Conservation (phyloP, 2,888 invertebrate species). For the Xiphydria camelus region DNA sequence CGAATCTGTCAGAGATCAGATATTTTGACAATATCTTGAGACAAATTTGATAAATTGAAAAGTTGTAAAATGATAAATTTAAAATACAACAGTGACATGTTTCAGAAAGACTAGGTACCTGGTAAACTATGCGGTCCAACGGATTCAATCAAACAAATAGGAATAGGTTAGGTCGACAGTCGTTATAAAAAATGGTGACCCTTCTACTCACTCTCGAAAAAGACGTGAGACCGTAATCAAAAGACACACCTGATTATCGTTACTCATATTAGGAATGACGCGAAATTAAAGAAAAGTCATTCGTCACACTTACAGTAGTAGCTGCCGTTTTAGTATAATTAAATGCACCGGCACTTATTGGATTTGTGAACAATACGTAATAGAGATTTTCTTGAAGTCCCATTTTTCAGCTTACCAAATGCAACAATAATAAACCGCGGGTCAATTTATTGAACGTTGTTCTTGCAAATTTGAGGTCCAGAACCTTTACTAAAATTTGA, state of each 20-base stretch:
- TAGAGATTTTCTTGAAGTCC: conserved; percentile 35
- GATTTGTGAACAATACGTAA: conserved; percentile 41
- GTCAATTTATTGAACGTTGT: no score
- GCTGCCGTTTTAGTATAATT: conserved; percentile 34
- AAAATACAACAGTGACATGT: no score
- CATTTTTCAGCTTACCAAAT: conserved; percentile 36
- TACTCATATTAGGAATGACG: background rate
- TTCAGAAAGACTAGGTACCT: no score
- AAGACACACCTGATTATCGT: background rate
- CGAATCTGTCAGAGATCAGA: no score
- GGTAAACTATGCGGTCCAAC: background rate
- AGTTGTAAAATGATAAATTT: no score
- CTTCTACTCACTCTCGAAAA: background rate
- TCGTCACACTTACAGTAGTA: conserved; percentile 29
- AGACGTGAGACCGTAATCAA: background rate
- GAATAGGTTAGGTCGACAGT: no score
- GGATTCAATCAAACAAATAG: no score
- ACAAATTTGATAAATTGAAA: no score
- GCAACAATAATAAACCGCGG: conserved; percentile 44
- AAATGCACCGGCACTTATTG: conserved; percentile 33
- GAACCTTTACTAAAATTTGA: no score
- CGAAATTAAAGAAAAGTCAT: conserved; percentile 4
- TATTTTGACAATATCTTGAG: no score
- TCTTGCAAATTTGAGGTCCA: no score
- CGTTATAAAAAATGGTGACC: background rate